A percentile compares a stretch with the other conserved stretches of the same genome.
Conservation (phyloP, 1,140 invertebrate species). For the Neodiprion fabricii region DNA sequence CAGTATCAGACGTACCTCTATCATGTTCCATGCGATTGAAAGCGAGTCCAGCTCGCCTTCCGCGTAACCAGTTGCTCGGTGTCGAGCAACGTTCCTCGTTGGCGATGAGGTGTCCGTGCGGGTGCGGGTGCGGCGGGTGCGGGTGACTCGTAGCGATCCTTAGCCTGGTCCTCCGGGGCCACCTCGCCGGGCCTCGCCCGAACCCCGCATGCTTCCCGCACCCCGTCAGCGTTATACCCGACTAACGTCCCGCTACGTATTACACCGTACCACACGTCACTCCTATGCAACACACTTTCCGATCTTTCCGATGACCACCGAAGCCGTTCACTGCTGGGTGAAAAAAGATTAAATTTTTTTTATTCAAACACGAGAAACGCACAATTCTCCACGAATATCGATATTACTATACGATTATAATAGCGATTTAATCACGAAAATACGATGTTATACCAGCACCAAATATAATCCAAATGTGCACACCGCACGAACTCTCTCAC, state of each 20-base stretch:
- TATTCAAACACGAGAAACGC: too few species aligned
- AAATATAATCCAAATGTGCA: too few species aligned
- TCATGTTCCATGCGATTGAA: conserved; percentile 60
- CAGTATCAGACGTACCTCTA: conserved; percentile 52
- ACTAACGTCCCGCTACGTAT: conserved; percentile 35
- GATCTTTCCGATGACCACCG: conserved; percentile 21
- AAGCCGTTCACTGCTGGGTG: conserved; percentile 24
- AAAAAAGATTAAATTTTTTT: too few species aligned
- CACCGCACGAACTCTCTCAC: too few species aligned
- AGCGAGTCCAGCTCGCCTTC: conserved; percentile 60
- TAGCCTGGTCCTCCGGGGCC: conserved; percentile 51
- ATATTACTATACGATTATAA: too few species aligned
- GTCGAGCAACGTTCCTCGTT: background rate
- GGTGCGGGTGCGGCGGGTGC: conserved; percentile 29
- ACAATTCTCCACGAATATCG: too few species aligned
- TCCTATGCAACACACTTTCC: conserved; percentile 16
- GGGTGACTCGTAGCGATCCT: conserved; percentile 34
- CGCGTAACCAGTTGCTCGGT: conserved; percentile 27
- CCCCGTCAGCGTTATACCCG: conserved; percentile 30
- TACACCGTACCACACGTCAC: conserved; percentile 25
- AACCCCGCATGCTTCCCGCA: conserved; percentile 46
- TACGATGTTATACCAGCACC: too few species aligned
- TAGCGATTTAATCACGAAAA: too few species aligned
- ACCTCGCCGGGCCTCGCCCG: conserved; percentile 48
- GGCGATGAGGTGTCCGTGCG: background rate